A percentile compares a stretch with the other conserved stretches of the same genome.
phyloP scores from a whole-genome alignment of 1,140 invertebrate species.

The Arctopsyche grandis region DNA sequence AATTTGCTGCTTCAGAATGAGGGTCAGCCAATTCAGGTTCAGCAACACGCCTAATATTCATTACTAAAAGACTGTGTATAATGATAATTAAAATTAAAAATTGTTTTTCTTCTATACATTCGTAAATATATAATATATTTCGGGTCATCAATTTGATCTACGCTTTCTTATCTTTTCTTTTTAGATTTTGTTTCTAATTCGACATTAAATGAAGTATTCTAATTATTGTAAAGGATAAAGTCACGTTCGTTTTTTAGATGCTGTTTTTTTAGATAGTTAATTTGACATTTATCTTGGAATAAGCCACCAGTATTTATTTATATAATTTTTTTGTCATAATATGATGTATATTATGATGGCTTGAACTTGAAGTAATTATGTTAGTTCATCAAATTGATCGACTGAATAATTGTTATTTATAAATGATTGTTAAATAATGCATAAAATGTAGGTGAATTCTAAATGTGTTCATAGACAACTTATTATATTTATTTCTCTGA shows the following conservation, averaged over 20 bases:
- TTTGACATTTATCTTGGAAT: not conserved
- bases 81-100: not conserved
- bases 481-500: not conserved
- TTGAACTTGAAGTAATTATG: not conserved
- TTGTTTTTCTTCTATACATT: slow-evolving; percentile 1
- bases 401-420: not conserved
- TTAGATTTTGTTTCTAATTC: not conserved
- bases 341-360: not conserved
- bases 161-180: not conserved
- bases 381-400: not conserved
- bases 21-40: slow-evolving; percentile 46
- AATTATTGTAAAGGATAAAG: too few relatives aligned
- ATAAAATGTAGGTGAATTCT: not conserved
- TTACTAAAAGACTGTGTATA: not conserved
- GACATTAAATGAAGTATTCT: not conserved
- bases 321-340: not conserved
- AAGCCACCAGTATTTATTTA: not conserved
- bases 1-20: slow-evolving; percentile 41
- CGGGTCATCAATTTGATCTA: not conserved
- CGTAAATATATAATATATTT: not conserved
- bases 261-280: not conserved
- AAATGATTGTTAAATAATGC: not conserved
- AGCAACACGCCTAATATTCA: slow-evolving; percentile 46
- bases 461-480: not conserved
- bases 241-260: too few relatives aligned